phyloP scores from a whole-genome alignment of 2,113 vertebrate genomes.

The Myxocyprinus asiaticus region DNA sequence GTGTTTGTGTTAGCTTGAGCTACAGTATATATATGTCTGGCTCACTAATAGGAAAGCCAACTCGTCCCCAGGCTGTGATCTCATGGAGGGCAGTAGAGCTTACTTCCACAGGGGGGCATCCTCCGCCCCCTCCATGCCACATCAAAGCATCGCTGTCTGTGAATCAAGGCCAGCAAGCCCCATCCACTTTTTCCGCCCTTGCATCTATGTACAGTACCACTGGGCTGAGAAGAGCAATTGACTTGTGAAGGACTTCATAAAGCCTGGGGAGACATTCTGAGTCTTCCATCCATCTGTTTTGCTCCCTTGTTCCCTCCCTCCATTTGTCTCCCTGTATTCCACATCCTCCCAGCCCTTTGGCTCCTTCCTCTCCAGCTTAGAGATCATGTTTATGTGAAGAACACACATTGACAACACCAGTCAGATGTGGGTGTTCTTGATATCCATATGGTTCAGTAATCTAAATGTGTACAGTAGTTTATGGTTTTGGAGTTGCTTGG shows the following conservation, averaged over 20 bases:
- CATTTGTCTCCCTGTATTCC: constrained; percentile 23
- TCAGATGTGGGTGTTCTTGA: background rate
- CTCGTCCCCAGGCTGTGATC: background rate
- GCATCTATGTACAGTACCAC: constrained; percentile 18
- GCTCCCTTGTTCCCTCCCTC: background rate
- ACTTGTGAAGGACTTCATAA: constrained; percentile 53
- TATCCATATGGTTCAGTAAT: background rate
- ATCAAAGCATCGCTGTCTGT: constrained; percentile 34
- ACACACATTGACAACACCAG: background rate
- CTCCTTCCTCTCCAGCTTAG: background rate
- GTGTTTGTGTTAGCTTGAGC: constrained; percentile 25
- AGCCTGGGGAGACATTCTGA: constrained; percentile 19
- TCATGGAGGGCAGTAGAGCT: constrained; percentile 27
- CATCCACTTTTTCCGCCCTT: background rate
- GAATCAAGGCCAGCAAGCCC: constrained; percentile 39
- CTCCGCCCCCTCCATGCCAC: constrained; percentile 15
- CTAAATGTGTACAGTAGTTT: background rate
- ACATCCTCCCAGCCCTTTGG: constrained; percentile 14
- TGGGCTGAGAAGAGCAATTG: constrained; percentile 43
- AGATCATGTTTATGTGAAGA: constrained; percentile 1
- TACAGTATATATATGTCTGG: constrained; percentile 1
- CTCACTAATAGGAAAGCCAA: constrained; percentile 36
- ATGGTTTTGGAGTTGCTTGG: background rate
- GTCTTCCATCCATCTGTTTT: constrained; percentile 22
- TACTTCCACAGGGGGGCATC: constrained; percentile 32